phyloP scores from a whole-genome alignment of 2,113 vertebrate species.

The Alethe diademata region DNA sequence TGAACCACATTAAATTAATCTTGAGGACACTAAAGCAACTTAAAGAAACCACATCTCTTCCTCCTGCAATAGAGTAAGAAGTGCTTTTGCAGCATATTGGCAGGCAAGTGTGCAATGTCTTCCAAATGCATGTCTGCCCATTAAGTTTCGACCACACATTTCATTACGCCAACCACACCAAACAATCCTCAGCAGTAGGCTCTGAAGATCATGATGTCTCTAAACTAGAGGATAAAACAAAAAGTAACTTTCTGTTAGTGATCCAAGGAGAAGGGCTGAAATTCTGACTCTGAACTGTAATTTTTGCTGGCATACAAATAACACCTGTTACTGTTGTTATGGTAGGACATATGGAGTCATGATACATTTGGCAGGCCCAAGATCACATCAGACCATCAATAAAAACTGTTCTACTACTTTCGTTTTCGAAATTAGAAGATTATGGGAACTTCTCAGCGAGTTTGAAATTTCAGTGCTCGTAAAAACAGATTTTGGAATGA shows the following conservation, averaged over 20 bases:
- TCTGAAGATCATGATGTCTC: not conserved
- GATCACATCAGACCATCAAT: not conserved
- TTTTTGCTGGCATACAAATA: not conserved
- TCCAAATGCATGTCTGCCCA: not conserved
- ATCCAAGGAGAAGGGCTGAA: not conserved
- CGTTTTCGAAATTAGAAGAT: not conserved
- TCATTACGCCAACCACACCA: not conserved
- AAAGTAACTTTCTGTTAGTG: not conserved
- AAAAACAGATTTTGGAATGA: not conserved
- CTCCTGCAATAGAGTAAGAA: not conserved
- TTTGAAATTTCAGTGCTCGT: not conserved
- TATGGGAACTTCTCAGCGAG: not conserved
- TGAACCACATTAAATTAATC: not conserved
- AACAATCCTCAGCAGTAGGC: not conserved
- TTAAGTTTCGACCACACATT: not conserved
- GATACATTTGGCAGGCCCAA: not conserved
- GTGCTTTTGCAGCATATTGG: not conserved
- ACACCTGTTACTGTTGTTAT: not conserved
- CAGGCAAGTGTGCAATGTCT: not conserved
- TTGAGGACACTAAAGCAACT: not conserved
- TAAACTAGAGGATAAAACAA: not conserved
- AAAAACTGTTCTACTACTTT: not conserved
- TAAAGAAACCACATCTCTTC: slow-evolving; percentile 16
- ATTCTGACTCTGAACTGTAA: not conserved
- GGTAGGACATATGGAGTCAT: not conserved